Percentiles rank a stretch among this genome's conserved stretches.
phyloP scores from a whole-genome alignment of 92 coral and sea anemone genomes.

The Zoanthus sociatus region DNA sequence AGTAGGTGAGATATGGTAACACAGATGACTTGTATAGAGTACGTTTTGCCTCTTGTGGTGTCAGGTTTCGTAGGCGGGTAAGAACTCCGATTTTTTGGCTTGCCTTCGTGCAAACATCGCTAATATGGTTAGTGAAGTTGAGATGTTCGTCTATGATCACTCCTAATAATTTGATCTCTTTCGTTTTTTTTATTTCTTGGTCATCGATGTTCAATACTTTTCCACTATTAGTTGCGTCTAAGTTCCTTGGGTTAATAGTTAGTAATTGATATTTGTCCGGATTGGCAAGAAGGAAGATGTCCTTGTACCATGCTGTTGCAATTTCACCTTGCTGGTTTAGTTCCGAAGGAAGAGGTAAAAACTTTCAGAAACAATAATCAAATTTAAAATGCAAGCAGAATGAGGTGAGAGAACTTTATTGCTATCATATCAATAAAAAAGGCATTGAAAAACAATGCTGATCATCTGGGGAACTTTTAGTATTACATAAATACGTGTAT shows the following conservation, averaged over 20 bases:
- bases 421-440: no score
- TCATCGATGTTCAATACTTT: not conserved
- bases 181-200: not conserved
- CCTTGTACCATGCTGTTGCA: not conserved
- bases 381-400: no score
- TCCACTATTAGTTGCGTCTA: not conserved
- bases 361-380: no score
- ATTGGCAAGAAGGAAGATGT: not conserved
- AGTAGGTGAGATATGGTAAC: not conserved
- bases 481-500: no score
- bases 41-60: not conserved
- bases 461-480: no score
- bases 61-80: not conserved
- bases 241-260: not conserved
- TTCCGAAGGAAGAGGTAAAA: not conserved
- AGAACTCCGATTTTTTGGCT: not conserved
- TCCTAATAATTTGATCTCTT: no score
- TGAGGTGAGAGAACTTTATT: no score
- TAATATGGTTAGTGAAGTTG: slow-evolving; percentile 10
- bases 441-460: no score
- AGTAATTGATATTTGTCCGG: not conserved
- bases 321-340: not conserved
- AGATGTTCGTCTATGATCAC: no score
- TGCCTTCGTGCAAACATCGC: not conserved
- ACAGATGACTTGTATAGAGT: not conserved